Conservation (phyloP, 2,888 invertebrate genomes). For the Cryptus viduatorius region DNA sequence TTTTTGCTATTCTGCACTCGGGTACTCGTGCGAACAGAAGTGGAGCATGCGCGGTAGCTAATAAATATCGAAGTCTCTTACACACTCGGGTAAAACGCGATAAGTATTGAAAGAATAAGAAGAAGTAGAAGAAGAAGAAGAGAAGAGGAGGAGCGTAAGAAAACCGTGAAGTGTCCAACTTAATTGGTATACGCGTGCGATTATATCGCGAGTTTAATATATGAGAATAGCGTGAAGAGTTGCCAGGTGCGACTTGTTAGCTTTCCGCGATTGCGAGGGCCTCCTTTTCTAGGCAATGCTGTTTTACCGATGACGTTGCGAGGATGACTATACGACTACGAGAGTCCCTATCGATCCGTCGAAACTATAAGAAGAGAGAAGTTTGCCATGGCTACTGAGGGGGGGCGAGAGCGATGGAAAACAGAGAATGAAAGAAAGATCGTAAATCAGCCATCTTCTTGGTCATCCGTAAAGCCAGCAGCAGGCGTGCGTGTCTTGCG, state of each 20-base stretch:
- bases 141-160: conserved; percentile 39
- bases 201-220: conserved; percentile 76
- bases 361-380: conserved; percentile 47
- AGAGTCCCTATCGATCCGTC: conserved; percentile 48
- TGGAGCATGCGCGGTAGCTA: conserved; percentile 62
- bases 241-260: conserved; percentile 50
- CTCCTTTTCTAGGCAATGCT: conserved; percentile 25
- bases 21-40: conserved; percentile 64
- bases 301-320: conserved; percentile 2
- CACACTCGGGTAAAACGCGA: conserved; percentile 47
- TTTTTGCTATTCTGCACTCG: conserved; percentile 20
- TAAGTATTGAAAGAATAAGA: conserved; percentile 48
- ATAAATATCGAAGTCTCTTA: conserved; percentile 63
- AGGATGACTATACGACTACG: conserved; percentile 1
- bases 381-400: conserved; percentile 15
- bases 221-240: conserved; percentile 70
- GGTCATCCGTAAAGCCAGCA: conserved; percentile 26
- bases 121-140: not conserved
- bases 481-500: conserved; percentile 65
- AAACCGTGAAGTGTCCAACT: conserved; percentile 72
- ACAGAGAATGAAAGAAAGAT: conserved; percentile 47
- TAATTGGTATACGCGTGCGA: conserved; percentile 78
- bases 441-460: conserved; percentile 66
- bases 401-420: conserved; percentile 42
- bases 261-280: not conserved